A percentile compares a stretch with the other conserved stretches of the same genome.
Evolutionary conservation across 2,888 invertebrate genomes (phyloP).

Genomic region (Lepidonotus clava): DNA sequence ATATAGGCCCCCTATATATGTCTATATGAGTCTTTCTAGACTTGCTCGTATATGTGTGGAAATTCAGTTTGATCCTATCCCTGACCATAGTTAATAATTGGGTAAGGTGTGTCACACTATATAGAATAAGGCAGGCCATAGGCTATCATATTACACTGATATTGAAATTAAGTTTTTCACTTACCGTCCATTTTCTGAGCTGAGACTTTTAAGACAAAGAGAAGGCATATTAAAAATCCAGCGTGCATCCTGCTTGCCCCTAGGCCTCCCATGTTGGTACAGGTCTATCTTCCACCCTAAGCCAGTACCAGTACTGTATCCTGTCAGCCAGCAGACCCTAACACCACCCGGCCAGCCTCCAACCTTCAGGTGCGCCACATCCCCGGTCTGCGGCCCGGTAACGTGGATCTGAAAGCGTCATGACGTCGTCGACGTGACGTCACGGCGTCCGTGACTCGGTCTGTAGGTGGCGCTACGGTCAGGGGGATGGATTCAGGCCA

Average conservation of each 20-base stretch:
- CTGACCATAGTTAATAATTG: background rate
- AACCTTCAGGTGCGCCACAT: background rate
- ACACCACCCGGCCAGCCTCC: background rate
- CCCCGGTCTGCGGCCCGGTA: too few relatives aligned
- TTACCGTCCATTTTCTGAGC: background rate
- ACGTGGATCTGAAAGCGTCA: background rate
- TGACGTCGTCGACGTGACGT: constrained; percentile 2
- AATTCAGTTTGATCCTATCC: background rate
- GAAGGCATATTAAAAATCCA: background rate
- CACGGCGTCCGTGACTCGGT: background rate
- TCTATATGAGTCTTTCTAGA: too few relatives aligned
- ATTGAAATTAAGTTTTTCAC: background rate
- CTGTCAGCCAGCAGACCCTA: background rate
- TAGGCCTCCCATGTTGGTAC: background rate
- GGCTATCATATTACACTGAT: background rate
- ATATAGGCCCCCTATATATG: too few relatives aligned
- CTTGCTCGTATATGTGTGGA: too few relatives aligned
- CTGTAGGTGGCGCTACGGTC: background rate
- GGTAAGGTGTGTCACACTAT: background rate
- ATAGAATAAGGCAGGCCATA: background rate
- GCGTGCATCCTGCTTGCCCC: background rate
- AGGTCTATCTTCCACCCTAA: background rate
- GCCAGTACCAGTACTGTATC: too few relatives aligned
- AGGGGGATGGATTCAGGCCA: background rate
- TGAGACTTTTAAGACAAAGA: background rate